Evolutionary conservation across 37 sponge, comb jelly and placozoan species (phyloP), one percentile per base, ranked within the genome.

Genomic region (Chondrilla cf. caribensis): DNA sequence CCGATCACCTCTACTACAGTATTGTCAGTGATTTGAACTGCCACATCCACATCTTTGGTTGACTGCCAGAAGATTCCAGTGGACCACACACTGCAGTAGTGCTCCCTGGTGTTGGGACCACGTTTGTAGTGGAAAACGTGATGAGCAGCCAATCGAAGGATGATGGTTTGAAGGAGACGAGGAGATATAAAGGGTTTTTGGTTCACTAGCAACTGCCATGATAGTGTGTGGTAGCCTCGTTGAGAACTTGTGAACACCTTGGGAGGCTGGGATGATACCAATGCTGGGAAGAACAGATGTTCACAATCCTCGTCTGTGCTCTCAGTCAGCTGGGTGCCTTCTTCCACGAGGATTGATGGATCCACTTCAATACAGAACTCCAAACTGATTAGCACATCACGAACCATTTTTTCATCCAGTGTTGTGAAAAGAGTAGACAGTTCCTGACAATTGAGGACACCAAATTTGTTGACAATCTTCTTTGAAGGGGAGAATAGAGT

Each of bases 11-110:
- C 43, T 21, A 42, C 43, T 24, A 73, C 44, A 24, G 40, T 40
- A 43, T 73, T 73, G 76, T 73, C 41, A 40, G n/a, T 43, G 43
- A 73, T 39, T 19, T 73, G 76, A 37, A 73, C 76, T 24, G 25
- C 41, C 6, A 73, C 43, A 40, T 73, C 76, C 3, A 73, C 41
- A 62, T 28, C 64, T 4, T 21, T 6, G 3, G 43, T 39, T 8
- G 38, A 36, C 43, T 39, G 76, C 76, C 76, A 73, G 38, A 37
- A n/a, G 21, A 73, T 40, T 11, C 76, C 76, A 42, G 36, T 73
- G 42, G 42, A 39, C 76, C 76, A 73, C 40, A 73, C 22, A 1
- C 21, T 73, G 44, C 76, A 73, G 43, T 37, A 73, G 76, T 73
- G 76, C 44, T 73, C 25, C 24, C 76, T 39, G 24, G 38, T 24